Evolutionary conservation across 2,888 invertebrate genomes (phyloP).

Genomic region (Thera britannica): DNA sequence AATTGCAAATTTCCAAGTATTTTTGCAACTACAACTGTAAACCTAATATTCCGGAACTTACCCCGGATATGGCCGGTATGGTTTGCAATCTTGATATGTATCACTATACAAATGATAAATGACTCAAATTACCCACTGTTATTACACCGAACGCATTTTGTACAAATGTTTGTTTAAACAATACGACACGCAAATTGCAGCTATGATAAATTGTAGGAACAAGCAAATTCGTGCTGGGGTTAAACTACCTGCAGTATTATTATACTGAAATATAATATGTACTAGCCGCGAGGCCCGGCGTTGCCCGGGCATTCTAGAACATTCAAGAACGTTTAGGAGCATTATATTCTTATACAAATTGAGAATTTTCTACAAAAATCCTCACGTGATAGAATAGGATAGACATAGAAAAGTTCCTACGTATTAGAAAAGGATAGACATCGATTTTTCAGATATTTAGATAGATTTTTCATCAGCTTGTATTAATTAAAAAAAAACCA

Average conservation of each 20-base stretch:
- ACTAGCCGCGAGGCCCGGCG: no score
- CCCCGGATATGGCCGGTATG: slow-evolving; percentile 34
- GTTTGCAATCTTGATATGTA: slow-evolving; percentile 37
- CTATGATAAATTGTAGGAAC: slow-evolving; percentile 20
- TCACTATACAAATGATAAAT: slow-evolving; percentile 57
- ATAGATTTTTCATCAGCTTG: no score
- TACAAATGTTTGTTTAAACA: slow-evolving; percentile 44
- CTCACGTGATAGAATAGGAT: no score
- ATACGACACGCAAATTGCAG: slow-evolving; percentile 40
- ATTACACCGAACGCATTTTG: slow-evolving; percentile 39
- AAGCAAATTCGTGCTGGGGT: background rate
- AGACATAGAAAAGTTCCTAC: no score
- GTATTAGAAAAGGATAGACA: no score
- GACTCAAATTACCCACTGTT: slow-evolving; percentile 48
- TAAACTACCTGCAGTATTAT: background rate
- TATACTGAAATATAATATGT: background rate
- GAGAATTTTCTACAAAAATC: no score
- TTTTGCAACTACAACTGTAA: slow-evolving; percentile 8
- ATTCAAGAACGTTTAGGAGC: no score
- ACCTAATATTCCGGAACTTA: slow-evolving; percentile 15
- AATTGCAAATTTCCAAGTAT: background rate
- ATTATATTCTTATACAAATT: no score
- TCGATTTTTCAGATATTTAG: no score
- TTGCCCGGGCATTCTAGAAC: no score
- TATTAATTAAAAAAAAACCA: no score